Conservation (phyloP, 2,797 vertebrate species). For the Enteromius treurensis region DNA sequence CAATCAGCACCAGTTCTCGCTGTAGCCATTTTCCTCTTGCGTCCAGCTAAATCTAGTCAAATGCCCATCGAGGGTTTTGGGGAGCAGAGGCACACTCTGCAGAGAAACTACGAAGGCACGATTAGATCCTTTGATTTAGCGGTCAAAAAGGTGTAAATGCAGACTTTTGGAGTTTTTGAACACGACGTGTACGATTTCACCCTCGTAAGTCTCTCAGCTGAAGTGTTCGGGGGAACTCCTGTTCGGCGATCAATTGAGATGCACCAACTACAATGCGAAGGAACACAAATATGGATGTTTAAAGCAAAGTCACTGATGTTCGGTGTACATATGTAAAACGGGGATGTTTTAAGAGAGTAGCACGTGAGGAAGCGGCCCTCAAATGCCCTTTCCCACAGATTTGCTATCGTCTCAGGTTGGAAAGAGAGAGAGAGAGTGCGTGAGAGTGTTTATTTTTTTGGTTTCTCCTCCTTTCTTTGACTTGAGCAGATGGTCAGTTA, state of each 20-base stretch:
- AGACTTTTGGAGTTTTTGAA: conserved; percentile 16
- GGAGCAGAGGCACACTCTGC: conserved; percentile 41
- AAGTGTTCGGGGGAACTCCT: not conserved
- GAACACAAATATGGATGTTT: conserved; percentile 6
- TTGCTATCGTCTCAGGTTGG: conserved; percentile 49
- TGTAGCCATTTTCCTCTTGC: conserved; percentile 62
- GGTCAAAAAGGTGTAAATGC: conserved; percentile 19
- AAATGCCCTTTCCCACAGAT: conserved; percentile 29
- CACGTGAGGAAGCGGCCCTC: conserved; percentile 32
- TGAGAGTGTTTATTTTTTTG: not conserved
- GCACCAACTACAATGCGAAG: conserved; percentile 27
- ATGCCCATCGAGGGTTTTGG: conserved; percentile 48
- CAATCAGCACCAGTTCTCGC: conserved; percentile 48
- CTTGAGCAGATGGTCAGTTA: conserved; percentile 45
- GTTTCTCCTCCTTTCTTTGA: conserved; percentile 27
- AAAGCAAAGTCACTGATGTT: conserved; percentile 29
- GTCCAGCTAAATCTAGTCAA: conserved; percentile 48
- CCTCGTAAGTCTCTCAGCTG: not conserved
- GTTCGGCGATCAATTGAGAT: not conserved
- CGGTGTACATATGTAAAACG: conserved; percentile 35
- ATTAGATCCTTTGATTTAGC: conserved; percentile 28
- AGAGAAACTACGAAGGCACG: conserved; percentile 20
- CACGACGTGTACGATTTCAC: conserved; percentile 7
- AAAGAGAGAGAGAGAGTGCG: conserved; percentile 18
- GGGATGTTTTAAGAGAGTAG: conserved; percentile 27